Percentiles rank a stretch among this genome's conserved stretches.
phyloP scores from a whole-genome alignment of 2,113 vertebrate species.

The Hemiscyllium ocellatum region DNA sequence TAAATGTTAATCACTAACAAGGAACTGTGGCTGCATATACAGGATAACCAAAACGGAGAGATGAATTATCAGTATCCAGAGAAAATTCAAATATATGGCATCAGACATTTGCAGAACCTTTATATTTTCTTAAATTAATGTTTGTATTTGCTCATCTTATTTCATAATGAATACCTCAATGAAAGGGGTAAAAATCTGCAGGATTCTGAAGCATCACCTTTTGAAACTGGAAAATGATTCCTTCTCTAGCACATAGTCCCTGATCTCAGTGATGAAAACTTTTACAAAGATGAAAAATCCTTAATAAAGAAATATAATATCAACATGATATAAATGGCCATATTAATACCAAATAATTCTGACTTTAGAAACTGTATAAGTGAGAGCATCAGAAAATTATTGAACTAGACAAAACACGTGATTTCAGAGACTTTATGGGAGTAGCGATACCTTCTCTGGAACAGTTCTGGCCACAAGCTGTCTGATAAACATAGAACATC shows the following conservation, averaged over 20 bases:
- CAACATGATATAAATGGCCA: not conserved
- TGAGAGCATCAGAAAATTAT: constrained; percentile 39
- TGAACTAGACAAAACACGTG: constrained; percentile 62
- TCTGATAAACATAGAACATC: constrained; percentile 98
- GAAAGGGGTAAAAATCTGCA: not conserved
- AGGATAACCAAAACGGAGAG: not conserved
- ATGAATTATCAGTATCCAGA: not conserved
- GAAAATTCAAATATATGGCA: not conserved
- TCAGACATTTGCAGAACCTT: not conserved
- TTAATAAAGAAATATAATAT: not conserved
- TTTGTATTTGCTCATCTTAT: not conserved
- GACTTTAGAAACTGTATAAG: not conserved
- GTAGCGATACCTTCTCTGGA: constrained; percentile 96
- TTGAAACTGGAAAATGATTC: constrained; percentile 15
- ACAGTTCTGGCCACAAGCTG: constrained; percentile 97
- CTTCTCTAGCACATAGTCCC: not conserved
- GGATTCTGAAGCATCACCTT: not conserved
- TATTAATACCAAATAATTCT: not conserved
- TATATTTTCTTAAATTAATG: not conserved
- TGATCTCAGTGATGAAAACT: not conserved
- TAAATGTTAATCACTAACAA: not conserved
- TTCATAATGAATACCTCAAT: not conserved
- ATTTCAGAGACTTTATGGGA: constrained; percentile 68
- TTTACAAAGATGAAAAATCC: not conserved
- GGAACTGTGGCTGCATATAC: not conserved